Evolutionary conservation across 2,888 invertebrate species (phyloP), one percentile per base, ranked within the genome.

Genomic region (Synergus laeviventris): DNA sequence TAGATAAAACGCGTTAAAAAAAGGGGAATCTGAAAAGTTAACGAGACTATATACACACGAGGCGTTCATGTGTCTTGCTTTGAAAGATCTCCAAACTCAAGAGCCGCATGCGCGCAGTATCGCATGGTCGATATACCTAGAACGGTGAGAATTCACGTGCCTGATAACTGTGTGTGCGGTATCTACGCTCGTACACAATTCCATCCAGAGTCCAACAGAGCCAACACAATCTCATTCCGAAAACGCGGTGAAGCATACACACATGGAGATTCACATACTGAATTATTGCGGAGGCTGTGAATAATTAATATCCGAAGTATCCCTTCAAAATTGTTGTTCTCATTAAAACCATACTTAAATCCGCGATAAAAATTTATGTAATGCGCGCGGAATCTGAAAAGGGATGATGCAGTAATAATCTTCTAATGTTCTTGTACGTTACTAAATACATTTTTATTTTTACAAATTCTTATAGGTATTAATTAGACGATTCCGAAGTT

Each of bases 21-120:
- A 9, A 16, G 2, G 2, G 9, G 45, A 31, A 54, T 21, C 39
- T 61, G 24, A 31, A 74, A 74, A 74, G 31, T 39, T 74, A 74
- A 74, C 45, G 31, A 59, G 14, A 8, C 60, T 56, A 60, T 39
- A 42, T 59, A 74, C n/a, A 70, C n/a, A 66, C 64, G 31, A 70
- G 70, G 24, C 70, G 31, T 70, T 70, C 49, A 70, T 70, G 70
- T 70, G 70, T 66, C 66, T 66, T 31, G 70, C n/a, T 70, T 49
- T 70, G 70, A 70, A 49, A 70, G 70, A 70, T 70, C 49, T 12
- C 24, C 31, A n/a, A 70, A 70, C 42, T 74, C 77, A 77, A 75
- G 74, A 75, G 61, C 45, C 77, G 77, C 77, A 77, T 77, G 77
- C 77, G 77, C 77, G 39, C 56, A 75, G 62, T 21, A 36, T 60